Evolutionary conservation across 1,140 invertebrate genomes (phyloP).

Genomic region (Carposina sasakii): DNA sequence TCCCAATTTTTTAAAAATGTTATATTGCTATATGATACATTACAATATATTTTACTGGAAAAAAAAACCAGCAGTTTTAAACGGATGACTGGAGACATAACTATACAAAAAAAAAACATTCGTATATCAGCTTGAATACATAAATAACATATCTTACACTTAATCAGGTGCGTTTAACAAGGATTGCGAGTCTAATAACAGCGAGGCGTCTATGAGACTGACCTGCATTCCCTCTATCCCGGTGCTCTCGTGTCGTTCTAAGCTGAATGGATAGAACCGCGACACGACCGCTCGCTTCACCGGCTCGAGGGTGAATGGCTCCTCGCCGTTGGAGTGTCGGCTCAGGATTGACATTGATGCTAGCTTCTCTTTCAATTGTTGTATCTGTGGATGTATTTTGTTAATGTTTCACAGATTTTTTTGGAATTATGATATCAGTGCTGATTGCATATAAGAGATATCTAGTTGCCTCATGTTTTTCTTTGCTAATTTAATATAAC

Average conservation of each 20-base stretch:
- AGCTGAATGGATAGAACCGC: conserved; percentile 64
- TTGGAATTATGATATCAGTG: no score
- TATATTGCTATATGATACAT: no score
- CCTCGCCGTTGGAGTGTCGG: conserved; percentile 38
- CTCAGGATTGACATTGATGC: conserved; percentile 49
- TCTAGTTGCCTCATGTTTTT: no score
- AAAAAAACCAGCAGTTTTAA: no score
- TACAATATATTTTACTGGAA: no score
- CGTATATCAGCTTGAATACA: background rate
- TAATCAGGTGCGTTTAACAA: conserved; percentile 66
- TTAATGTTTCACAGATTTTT: no score
- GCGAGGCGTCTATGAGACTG: conserved; percentile 49
- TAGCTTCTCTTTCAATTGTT: conserved; percentile 46
- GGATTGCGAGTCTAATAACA: conserved; percentile 64
- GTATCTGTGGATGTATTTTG: no score
- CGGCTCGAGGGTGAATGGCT: conserved; percentile 5
- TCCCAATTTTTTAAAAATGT: no score
- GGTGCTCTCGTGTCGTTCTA: conserved; percentile 19
- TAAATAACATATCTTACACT: background rate
- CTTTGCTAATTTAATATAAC: no score
- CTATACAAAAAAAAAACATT: no score
- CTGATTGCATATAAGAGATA: no score
- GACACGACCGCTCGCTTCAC: conserved; percentile 30
- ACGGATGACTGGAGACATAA: no score
- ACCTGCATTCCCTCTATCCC: conserved; percentile 40